phyloP scores from a whole-genome alignment of 2,113 vertebrate species.

The Oreotrochilus melanogaster region DNA sequence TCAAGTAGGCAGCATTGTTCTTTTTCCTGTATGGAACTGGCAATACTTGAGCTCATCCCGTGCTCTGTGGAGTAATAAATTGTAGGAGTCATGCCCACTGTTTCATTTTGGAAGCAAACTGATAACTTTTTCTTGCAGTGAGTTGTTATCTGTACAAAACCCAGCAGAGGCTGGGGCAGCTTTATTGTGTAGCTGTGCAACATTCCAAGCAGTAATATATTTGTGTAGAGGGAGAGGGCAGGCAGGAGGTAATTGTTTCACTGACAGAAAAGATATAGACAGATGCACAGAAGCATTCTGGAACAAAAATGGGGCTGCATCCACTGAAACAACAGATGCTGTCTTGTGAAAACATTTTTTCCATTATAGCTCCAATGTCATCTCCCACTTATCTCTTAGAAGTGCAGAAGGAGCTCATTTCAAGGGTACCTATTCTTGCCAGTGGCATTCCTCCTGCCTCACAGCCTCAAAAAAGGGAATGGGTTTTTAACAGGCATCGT shows the following conservation, averaged over 20 bases:
- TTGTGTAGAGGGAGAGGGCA: neutral
- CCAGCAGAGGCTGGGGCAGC: neutral
- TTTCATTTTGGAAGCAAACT: neutral
- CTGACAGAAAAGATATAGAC: constrained; percentile 67
- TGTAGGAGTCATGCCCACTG: neutral
- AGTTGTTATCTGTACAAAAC: neutral
- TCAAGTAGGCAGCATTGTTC: neutral
- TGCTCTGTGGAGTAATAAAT: neutral
- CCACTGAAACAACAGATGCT: constrained; percentile 71
- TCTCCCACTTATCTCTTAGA: constrained; percentile 66
- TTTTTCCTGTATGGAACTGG: neutral
- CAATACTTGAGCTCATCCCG: neutral
- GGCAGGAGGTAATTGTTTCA: constrained; percentile 56
- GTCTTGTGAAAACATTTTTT: constrained; percentile 59
- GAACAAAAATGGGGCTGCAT: constrained; percentile 55
- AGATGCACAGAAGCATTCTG: constrained; percentile 67
- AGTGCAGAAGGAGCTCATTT: constrained; percentile 64
- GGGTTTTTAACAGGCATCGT: constrained; percentile 72
- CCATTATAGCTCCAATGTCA: constrained; percentile 59
- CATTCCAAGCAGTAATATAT: constrained; percentile 49
- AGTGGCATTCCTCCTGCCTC: constrained; percentile 53
- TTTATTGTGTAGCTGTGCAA: constrained; percentile 28
- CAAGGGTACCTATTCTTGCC: constrained; percentile 71
- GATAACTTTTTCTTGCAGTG: neutral
- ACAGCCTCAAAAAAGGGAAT: constrained; percentile 65